Conservation (phyloP, 2,797 vertebrate species). For the Squalus acanthias region DNA sequence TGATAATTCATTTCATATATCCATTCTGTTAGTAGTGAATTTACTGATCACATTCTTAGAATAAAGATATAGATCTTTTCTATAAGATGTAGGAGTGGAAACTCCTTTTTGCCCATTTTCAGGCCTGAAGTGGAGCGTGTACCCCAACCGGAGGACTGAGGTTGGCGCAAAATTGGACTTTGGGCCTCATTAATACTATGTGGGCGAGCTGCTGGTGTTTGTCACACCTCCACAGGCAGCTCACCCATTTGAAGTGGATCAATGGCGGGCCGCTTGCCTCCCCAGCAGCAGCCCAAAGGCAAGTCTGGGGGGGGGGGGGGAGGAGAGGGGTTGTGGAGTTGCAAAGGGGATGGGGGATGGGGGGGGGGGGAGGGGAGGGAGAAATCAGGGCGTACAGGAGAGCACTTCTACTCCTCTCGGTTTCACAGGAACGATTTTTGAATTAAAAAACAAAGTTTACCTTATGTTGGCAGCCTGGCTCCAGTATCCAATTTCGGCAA, state of each 20-base stretch:
- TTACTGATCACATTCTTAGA: background rate
- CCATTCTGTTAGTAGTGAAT: background rate
- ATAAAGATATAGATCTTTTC: background rate
- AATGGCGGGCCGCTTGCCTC: too few species aligned
- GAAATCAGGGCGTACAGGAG: background rate
- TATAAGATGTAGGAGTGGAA: background rate
- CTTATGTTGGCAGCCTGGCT: too few species aligned
- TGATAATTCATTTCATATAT: background rate
- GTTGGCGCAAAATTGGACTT: background rate
- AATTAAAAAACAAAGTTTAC: too few species aligned
- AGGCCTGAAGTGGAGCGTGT: background rate
- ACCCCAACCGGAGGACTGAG: background rate
- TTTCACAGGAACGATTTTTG: background rate
- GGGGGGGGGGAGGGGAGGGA: too few species aligned
- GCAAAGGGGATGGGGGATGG: too few species aligned
- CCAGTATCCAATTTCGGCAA: background rate
- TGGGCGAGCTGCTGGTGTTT: too few species aligned
- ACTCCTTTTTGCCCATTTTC: background rate
- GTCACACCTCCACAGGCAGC: too few species aligned
- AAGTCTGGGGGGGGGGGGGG: too few species aligned
- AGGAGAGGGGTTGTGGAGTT: too few species aligned
- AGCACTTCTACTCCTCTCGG: background rate
- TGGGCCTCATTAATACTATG: background rate
- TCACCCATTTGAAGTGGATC: too few species aligned
- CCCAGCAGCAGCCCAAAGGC: too few species aligned